Base-by-base conservation (phyloP, 2,113 vertebrate genomes). In the Platysteira castanea region DNA sequence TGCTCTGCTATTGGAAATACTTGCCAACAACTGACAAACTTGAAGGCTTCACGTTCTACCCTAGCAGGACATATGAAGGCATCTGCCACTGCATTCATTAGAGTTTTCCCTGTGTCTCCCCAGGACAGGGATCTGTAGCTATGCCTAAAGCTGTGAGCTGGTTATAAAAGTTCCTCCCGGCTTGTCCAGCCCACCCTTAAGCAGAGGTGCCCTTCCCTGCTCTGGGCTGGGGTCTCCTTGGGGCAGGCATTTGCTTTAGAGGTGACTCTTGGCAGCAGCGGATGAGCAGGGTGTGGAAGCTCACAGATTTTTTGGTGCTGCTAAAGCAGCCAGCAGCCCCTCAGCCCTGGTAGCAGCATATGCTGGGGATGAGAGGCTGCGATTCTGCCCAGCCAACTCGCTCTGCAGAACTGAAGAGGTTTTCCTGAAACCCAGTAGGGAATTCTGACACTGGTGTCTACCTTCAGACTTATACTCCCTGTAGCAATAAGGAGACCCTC, bases 31-130 rank as follows among this genome's bases (percentile, higher is more conserved):
- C 8, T 52, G 28, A 60, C 13, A 14, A 35, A 63, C 11, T 10
- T 54, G 33, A 80, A 77, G 27, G 41, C 16, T 70, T 52, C 0
- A 6, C 12, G 33, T 93, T 93, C 69, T 46, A 28, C 6, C 46
- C 30, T 3, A 3, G 3, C 0, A 0, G 59, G 41, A 33, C 1
- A 3, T 10, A 11, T 0, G 13, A 53, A 64, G 11, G 13, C 26
- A 69, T 80, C 47, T 74, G 27, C 28, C 19, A 22, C 27, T 17
- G 13, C 1, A 1, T 52, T 79, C 60, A 26, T 3, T 24, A 67
- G 76, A 35, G 4, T 14, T 83, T 94, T 76, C 61, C 59, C 53
- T 35, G 46, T 53, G 4, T 46, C 3, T 56, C 30, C 33, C n/a
- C 20, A 21, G 22, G 37, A 53, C 22, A 19, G 0, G 3, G 70